phyloP scores from a whole-genome alignment of 2,888 invertebrate genomes.

The Diaphora mendica region DNA sequence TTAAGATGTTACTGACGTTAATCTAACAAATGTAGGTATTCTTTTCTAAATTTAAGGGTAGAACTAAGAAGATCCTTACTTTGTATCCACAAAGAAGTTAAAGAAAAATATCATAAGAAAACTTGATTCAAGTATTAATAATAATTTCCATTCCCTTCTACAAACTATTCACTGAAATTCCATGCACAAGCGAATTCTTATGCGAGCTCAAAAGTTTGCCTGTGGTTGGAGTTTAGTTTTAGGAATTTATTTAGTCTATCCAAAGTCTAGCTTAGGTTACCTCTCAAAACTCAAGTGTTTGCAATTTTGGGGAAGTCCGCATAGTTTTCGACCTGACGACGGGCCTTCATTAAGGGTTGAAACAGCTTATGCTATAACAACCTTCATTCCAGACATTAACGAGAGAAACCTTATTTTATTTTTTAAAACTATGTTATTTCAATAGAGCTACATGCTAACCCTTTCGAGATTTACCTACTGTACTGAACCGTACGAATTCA shows the following conservation, averaged over 20 bases:
- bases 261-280: not conserved
- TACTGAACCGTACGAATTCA: no score
- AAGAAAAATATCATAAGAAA: no score
- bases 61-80: not conserved
- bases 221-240: not conserved
- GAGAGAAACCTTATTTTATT: no score
- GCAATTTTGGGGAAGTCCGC: no score
- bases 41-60: not conserved
- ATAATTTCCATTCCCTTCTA: not conserved
- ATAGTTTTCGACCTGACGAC: not conserved
- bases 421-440: no score
- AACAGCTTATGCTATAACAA: not conserved
- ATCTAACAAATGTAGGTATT: not conserved
- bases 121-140: not conserved
- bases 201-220: not conserved
- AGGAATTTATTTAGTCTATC: not conserved
- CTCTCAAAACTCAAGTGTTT: no score
- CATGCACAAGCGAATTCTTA: not conserved
- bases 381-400: not conserved
- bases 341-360: not conserved
- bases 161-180: not conserved
- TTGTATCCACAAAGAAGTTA: no score
- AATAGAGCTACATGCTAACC: not conserved
- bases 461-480: no score
- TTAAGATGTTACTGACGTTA: not conserved